phyloP scores from a whole-genome alignment of 2,113 vertebrate species.

The Petrocephalus microphthalmus region DNA sequence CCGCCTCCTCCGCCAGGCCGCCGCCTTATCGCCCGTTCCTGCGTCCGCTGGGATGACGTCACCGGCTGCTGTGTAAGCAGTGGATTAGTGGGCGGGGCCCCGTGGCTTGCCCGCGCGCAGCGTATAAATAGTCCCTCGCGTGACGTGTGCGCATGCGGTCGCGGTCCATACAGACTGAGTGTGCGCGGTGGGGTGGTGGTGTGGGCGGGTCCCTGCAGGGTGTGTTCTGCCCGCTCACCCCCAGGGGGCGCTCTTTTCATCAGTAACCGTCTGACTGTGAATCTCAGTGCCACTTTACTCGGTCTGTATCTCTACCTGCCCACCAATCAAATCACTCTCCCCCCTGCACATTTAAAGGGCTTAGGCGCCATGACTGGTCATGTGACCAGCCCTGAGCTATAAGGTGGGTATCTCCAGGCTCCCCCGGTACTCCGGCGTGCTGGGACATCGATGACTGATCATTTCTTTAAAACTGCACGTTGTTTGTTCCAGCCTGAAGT shows the following conservation, averaged over 20 bases:
- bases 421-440: no score
- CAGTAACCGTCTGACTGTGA: neutral
- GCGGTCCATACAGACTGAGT: neutral
- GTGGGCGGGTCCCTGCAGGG: neutral
- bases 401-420: neutral
- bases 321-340: neutral
- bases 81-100: neutral
- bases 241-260: neutral
- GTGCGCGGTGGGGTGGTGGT: neutral
- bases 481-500: conserved; percentile 65
- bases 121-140: neutral
- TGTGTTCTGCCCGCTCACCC: neutral
- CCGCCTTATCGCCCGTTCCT: neutral
- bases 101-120: neutral
- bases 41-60: neutral
- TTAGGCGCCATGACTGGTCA: neutral
- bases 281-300: neutral
- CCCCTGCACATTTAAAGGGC: neutral
- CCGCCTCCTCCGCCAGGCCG: neutral
- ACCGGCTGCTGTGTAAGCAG: neutral
- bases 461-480: conserved; percentile 9
- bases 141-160: neutral
- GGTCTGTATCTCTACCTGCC: neutral
- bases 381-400: no score
- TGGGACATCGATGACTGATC: neutral